Evolutionary conservation across 2,113 vertebrate species (phyloP), one percentile per base, ranked within the genome.

Genomic region (Reinhardtius hippoglossoides): DNA sequence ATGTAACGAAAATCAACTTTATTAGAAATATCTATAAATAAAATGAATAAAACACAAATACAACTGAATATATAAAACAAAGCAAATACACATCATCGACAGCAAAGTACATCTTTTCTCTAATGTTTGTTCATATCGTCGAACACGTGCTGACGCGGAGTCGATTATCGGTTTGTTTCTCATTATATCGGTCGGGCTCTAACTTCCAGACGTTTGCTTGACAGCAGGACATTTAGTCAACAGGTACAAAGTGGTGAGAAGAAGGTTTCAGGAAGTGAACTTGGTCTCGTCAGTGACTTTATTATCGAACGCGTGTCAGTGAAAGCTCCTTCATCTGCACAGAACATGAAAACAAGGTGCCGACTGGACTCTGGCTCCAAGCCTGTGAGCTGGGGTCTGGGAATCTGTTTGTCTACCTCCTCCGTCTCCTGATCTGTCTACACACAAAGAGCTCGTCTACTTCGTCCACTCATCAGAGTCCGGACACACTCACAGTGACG

Each of bases 401-500:
- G 55, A 80, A 80, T 85, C 62, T 72, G 58, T 52, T 71, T 63
- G 42, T 85, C 80, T 79, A 68, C 46, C 71, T 77, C 70, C 44
- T 62, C 9, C n/a, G n/a, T 21, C 56, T 64, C 55, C 0, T 52
- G 5, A 24, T 59, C 67, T 68, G 13, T 76, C 72, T 71, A 44
- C 42, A 14, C 15, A 46, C 44, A 62, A 40, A 13, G 37, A 16
- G 21, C 68, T 74, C 59, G 6, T 82, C 68, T 76, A 21, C 20
- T 37, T 52, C 21, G 10, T 52, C 3, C 13, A 37, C 50, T 75
- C 46, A 15, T 78, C 71, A 55, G 24, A 4, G 52, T 74, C 58
- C 63, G 68, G 76, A 84, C 54, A 40, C 78, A 78, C 87, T 87
- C 84, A 82, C 73, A 66, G 82, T 70, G 66, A 74, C 56, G 15